phyloP scores from a whole-genome alignment of 1,140 invertebrate species.

The Macrobrachium rosenbergii region DNA sequence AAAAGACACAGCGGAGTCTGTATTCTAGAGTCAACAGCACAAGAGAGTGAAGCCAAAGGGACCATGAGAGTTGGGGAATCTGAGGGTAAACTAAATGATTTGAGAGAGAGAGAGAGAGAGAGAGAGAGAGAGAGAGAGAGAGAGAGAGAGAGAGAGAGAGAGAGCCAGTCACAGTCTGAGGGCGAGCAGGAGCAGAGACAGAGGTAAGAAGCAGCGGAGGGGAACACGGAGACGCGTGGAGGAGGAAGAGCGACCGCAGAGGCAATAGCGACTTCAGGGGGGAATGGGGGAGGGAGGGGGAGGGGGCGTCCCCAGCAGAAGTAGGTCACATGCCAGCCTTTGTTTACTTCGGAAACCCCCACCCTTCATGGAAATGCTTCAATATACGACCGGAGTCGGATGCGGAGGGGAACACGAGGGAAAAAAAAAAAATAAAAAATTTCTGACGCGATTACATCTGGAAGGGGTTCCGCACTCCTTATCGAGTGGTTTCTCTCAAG shows the following conservation, averaged over 20 bases:
- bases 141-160: slow-evolving; percentile 10
- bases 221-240: background rate
- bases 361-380: no score
- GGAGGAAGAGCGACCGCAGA: background rate
- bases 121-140: slow-evolving; percentile 38
- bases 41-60: background rate
- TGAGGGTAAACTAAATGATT: background rate
- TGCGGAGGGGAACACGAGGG: no score
- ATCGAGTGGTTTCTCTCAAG: no score
- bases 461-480: no score
- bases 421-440: no score
- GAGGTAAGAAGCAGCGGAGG: background rate
- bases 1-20: no score
- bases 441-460: no score
- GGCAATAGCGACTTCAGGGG: background rate
- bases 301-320: background rate
- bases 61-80: background rate
- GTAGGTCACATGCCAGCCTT: background rate
- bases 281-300: no score
- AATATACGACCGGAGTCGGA: no score
- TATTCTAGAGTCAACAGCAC: background rate
- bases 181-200: background rate
- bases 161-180: background rate
- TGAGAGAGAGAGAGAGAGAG: slow-evolving; percentile 10
- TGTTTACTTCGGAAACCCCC: no score